A percentile compares a stretch with the other conserved stretches of the same genome.
Conservation (phyloP, 64 coral and sea anemone species). For the Pocillopora damicornis region DNA sequence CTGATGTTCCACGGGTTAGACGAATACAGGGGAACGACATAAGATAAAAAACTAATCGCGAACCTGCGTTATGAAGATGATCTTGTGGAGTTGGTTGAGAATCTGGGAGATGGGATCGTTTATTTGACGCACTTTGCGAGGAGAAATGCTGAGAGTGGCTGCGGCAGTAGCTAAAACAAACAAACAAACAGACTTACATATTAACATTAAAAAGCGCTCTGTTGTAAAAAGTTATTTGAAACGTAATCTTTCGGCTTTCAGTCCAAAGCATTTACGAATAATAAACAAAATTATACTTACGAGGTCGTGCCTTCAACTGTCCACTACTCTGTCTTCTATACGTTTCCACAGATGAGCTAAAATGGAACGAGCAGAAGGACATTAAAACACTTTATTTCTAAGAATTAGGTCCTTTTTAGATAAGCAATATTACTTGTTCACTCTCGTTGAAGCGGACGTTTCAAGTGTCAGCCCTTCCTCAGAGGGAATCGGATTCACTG, state of each 20-base stretch:
- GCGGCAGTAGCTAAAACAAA: conserved; percentile 72
- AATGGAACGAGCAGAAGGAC: neutral
- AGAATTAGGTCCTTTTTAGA: neutral
- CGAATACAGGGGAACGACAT: neutral
- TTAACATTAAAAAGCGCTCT: neutral
- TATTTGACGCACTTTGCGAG: conserved; percentile 96
- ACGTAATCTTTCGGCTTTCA: too few relatives aligned
- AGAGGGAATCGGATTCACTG: too few relatives aligned
- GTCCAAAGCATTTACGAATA: neutral
- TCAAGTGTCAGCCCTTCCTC: too few relatives aligned
- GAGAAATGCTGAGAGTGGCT: conserved; percentile 96
- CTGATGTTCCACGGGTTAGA: too few relatives aligned
- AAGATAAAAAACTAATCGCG: neutral
- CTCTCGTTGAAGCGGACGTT: too few relatives aligned
- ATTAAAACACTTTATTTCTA: neutral
- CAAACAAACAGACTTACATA: neutral
- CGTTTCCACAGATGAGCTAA: conserved; percentile 80
- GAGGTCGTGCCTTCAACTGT: conserved; percentile 84
- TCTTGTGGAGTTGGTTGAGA: conserved; percentile 98
- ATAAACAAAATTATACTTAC: conserved; percentile 56
- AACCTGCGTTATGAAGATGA: conserved; percentile 98
- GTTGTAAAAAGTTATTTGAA: too few relatives aligned
- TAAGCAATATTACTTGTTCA: too few relatives aligned
- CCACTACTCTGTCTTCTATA: conserved; percentile 68
- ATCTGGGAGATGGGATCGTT: conserved; percentile 97